phyloP scores from a whole-genome alignment of 2,888 invertebrate genomes.

The Eutolmus rufibarbis region DNA sequence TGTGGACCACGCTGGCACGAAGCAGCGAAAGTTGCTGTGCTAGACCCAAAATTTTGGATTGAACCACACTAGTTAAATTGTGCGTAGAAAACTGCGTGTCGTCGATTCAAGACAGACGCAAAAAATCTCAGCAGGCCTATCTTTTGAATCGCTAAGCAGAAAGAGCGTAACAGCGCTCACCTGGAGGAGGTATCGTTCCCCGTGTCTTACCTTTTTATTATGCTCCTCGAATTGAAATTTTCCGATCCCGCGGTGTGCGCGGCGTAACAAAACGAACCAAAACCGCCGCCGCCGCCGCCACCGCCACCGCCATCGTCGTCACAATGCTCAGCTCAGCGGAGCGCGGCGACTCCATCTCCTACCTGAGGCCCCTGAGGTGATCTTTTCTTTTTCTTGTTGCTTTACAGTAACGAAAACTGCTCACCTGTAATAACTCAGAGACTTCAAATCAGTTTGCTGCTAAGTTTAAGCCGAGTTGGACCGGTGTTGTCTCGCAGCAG shows the following conservation, averaged over 20 bases:
- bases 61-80: not conserved
- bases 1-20: not conserved
- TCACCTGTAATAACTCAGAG: constrained; percentile 41
- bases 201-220: not conserved
- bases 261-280: not conserved
- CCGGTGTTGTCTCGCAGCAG: not conserved
- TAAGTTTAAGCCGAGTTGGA: constrained; percentile 44
- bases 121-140: not conserved
- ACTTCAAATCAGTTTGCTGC: constrained; percentile 43
- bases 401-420: constrained; percentile 24
- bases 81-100: not conserved
- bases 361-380: not conserved
- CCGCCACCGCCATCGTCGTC: not conserved
- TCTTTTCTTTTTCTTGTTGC: not conserved
- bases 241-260: not conserved
- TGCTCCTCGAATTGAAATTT: constrained; percentile 11
- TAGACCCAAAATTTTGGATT: not conserved
- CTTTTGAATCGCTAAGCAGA: not conserved
- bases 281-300: not conserved
- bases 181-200: not conserved
- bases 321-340: not conserved
- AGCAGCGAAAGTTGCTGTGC: not conserved
- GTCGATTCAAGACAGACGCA: not conserved
- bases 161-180: not conserved
- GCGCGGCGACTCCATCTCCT: not conserved